Conservation (phyloP, 2,888 invertebrate species). For the Asteroscopus sphinx region DNA sequence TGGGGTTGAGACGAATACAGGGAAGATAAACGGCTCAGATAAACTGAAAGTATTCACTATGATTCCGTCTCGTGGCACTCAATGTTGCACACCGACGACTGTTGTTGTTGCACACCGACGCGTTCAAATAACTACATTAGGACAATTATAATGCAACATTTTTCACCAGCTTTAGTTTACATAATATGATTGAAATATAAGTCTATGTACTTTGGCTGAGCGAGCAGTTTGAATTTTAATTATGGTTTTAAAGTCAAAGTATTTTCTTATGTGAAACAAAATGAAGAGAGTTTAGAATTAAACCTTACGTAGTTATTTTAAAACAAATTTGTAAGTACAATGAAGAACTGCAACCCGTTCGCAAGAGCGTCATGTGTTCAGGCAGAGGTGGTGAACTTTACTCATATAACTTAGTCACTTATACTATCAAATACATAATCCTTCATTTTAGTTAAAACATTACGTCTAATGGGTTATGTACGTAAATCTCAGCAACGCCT, state of each 20-base stretch:
- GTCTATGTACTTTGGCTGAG: constrained; percentile 13
- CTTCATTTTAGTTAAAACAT: background rate
- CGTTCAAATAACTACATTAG: constrained; percentile 47
- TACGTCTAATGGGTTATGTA: too few relatives aligned
- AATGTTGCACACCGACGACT: too few relatives aligned
- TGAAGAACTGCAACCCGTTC: constrained; percentile 23
- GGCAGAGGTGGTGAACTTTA: constrained; percentile 41
- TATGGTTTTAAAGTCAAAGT: too few relatives aligned
- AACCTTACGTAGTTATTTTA: background rate
- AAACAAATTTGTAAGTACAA: constrained; percentile 20
- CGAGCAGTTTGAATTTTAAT: too few relatives aligned
- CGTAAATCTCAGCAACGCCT: too few relatives aligned
- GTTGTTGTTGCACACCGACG: constrained; percentile 41
- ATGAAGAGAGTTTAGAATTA: too few relatives aligned
- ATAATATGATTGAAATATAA: too few relatives aligned
- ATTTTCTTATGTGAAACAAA: too few relatives aligned
- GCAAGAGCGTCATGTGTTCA: constrained; percentile 24
- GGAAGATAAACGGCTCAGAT: constrained; percentile 60
- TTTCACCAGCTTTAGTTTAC: constrained; percentile 19
- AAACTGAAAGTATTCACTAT: constrained; percentile 57
- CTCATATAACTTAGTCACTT: constrained; percentile 20
- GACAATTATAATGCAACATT: constrained; percentile 41
- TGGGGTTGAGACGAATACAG: constrained; percentile 60
- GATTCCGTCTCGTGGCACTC: constrained; percentile 58
- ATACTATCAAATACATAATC: constrained; percentile 1